These are phyloP conservation scores for Icerya purchasi DNA, from an alignment of 2,888 invertebrate genomes.

Conservation along the genomic window DNA sequence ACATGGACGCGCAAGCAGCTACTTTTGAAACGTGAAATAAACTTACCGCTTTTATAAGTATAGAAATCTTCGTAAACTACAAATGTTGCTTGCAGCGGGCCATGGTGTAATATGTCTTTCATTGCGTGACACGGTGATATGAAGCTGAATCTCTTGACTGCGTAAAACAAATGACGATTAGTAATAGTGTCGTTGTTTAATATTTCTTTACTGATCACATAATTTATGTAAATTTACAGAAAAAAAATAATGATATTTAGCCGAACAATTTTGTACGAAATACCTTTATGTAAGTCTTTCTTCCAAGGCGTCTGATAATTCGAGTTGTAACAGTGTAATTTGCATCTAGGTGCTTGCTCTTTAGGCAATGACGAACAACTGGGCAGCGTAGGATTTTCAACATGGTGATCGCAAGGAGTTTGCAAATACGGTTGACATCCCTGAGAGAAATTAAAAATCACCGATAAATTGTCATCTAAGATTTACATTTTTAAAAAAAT, in stretches of 20 bases:
- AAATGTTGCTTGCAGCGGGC: slow-evolving; percentile 13
- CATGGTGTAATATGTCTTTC: slow-evolving; percentile 11
- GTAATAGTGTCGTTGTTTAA: no score
- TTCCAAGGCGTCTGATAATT: slow-evolving; percentile 5
- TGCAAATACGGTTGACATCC: slow-evolving; percentile 13
- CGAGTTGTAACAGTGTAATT: slow-evolving; percentile 11
- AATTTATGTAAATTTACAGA: no score
- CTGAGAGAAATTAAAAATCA: slow-evolving; percentile 2
- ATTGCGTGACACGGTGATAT: slow-evolving; percentile 5
- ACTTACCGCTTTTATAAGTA: slow-evolving; percentile 14
- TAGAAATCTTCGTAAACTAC: slow-evolving; percentile 14
- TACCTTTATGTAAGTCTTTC: slow-evolving; percentile 11
- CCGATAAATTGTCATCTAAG: no score
- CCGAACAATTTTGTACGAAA: no score
- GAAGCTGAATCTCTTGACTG: no score
- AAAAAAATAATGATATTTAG: no score
- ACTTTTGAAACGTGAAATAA: no score
- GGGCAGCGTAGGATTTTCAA: neutral
- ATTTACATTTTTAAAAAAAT: no score
- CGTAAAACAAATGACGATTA: no score
- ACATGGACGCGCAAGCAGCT: no score
- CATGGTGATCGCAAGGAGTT: slow-evolving; percentile 7
- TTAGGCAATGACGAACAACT: neutral
- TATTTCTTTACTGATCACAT: no score
- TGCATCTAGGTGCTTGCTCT: slow-evolving; percentile 7